Evolutionary conservation across 2,797 vertebrate species (phyloP).

Genomic region (Hippoglossus hippoglossus): DNA sequence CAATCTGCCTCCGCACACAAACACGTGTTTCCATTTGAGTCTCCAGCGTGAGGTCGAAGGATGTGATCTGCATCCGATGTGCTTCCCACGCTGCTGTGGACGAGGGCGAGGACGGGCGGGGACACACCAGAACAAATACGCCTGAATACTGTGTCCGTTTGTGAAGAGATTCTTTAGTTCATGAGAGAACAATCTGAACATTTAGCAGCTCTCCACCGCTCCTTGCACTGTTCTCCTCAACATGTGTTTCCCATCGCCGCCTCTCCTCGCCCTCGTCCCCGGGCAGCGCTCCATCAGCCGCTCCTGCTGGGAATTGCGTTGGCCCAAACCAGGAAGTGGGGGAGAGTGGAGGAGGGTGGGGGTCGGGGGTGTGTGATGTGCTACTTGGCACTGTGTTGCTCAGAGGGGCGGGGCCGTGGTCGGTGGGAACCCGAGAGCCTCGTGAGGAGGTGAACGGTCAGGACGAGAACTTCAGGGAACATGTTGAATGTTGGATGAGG

Average conservation of each 20-base stretch:
- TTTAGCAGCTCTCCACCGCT: constrained; percentile 15
- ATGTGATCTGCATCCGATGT: constrained; percentile 31
- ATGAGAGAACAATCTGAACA: constrained; percentile 35
- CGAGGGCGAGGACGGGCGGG: constrained; percentile 9
- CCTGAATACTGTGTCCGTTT: neutral
- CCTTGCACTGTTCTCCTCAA: constrained; percentile 37
- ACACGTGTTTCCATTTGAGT: constrained; percentile 53
- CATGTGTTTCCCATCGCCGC: constrained; percentile 71
- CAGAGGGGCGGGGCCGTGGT: constrained; percentile 13
- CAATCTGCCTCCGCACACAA: neutral
- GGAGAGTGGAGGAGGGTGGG: constrained; percentile 13
- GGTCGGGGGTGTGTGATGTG: constrained; percentile 6
- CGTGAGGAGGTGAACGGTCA: constrained; percentile 56
- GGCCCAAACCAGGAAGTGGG: constrained; percentile 64
- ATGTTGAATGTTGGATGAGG: constrained; percentile 16
- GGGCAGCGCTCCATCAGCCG: constrained; percentile 65
- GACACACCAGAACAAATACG: constrained; percentile 29
- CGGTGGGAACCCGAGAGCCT: constrained; percentile 59
- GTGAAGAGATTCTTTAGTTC: neutral
- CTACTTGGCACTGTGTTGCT: constrained; percentile 9
- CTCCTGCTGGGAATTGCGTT: constrained; percentile 74
- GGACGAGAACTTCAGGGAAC: constrained; percentile 44
- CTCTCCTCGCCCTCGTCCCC: constrained; percentile 50
- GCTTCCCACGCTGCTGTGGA: constrained; percentile 55
- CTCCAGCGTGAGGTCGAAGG: constrained; percentile 20